A percentile compares a stretch with the other conserved stretches of the same genome.
Conservation (phyloP, 2,888 invertebrate genomes). For the Melanotus villosus region DNA sequence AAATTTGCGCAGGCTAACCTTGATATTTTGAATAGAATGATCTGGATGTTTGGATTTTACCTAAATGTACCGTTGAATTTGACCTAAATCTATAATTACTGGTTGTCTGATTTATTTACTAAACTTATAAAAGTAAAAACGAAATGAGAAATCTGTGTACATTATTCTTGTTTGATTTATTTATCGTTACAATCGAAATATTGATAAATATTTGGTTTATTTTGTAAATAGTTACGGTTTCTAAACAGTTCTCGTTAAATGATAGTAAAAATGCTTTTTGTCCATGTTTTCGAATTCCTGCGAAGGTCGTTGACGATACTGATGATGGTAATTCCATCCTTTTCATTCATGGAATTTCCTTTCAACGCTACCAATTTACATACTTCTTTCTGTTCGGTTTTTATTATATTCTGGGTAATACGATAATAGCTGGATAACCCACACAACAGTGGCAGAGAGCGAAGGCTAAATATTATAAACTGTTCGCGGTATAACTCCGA, state of each 20-base stretch:
- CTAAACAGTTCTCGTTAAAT: too few species aligned
- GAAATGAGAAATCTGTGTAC: too few species aligned
- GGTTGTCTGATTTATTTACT: not conserved
- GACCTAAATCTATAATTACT: constrained; percentile 30
- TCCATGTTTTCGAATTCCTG: constrained; percentile 8
- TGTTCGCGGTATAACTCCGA: too few species aligned
- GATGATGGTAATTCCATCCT: constrained; percentile 15
- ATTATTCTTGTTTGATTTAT: too few species aligned
- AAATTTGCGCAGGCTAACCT: constrained; percentile 13
- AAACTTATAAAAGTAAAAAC: too few species aligned
- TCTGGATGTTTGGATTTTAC: constrained; percentile 23
- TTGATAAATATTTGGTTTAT: too few species aligned
- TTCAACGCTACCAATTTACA: not conserved
- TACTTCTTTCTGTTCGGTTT: not conserved
- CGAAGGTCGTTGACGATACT: constrained; percentile 9
- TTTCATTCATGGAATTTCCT: constrained; percentile 15
- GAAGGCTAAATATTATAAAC: not conserved
- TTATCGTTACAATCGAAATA: not conserved
- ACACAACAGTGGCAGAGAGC: not conserved
- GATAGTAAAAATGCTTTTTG: too few species aligned
- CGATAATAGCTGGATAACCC: constrained; percentile 11
- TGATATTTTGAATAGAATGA: constrained; percentile 17
- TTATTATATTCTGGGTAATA: constrained; percentile 1
- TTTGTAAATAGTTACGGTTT: not conserved
- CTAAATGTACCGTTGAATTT: constrained; percentile 28